These are phyloP conservation scores for Setophaga petechia DNA, from an alignment of 2,113 vertebrate genomes.

Conservation along the genomic window DNA sequence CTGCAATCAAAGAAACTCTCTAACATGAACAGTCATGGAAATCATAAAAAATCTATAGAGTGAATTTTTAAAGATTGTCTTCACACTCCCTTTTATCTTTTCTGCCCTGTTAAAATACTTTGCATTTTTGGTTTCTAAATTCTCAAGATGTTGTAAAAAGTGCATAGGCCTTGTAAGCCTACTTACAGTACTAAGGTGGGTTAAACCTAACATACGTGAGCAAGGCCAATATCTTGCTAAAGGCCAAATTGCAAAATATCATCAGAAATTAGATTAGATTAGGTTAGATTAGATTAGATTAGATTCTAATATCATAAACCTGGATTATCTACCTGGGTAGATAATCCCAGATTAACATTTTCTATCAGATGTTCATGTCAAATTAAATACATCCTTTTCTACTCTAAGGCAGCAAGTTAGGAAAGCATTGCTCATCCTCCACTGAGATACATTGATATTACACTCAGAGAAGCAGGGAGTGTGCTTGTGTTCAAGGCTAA, in stretches of 20 bases:
- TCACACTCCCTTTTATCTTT: neutral
- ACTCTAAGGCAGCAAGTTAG: neutral
- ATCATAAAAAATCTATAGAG: neutral
- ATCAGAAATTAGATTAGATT: neutral
- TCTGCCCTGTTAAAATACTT: neutral
- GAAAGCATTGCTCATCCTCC: neutral
- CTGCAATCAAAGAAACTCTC: neutral
- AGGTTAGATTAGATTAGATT: neutral
- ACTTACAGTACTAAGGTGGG: neutral
- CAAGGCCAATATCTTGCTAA: neutral
- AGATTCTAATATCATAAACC: neutral
- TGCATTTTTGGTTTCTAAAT: neutral
- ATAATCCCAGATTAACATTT: neutral
- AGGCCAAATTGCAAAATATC: neutral
- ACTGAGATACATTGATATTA: neutral
- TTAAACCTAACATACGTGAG: neutral
- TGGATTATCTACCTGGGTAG: neutral
- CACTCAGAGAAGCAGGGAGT: neutral
- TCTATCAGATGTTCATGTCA: neutral
- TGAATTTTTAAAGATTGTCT: neutral
- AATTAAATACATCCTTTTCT: neutral
- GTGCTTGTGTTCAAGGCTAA: constrained; percentile 8
- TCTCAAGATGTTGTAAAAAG: neutral
- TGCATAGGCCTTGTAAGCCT: neutral
- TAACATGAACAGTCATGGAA: neutral